These are phyloP conservation scores for Herpailurus yagouaroundi DNA, from an alignment of 2,113 vertebrate species.

Conservation along the genomic window DNA sequence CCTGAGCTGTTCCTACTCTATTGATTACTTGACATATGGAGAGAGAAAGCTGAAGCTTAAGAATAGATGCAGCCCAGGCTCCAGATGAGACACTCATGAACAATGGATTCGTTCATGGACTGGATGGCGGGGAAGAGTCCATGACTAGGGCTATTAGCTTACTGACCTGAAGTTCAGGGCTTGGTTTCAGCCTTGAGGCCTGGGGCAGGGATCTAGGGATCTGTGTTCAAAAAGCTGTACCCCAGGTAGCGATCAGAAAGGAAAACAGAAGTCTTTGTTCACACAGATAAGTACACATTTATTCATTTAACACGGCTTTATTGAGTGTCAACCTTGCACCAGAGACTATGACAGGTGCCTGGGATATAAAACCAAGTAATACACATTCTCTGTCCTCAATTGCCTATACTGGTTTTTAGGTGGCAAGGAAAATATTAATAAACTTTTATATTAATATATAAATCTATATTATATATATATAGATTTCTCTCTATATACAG, in stretches of 20 bases:
- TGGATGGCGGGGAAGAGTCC: background rate
- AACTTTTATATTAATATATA: background rate
- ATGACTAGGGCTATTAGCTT: background rate
- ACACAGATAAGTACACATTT: background rate
- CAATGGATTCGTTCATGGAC: background rate
- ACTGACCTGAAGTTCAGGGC: background rate
- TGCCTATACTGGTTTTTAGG: background rate
- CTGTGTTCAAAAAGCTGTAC: background rate
- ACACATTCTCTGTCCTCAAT: background rate
- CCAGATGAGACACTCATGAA: background rate
- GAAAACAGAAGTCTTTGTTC: background rate
- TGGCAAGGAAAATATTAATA: background rate
- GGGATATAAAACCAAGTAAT: background rate
- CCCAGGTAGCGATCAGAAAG: background rate
- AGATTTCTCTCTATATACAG: too few relatives aligned
- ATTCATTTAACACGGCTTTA: background rate
- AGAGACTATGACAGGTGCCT: background rate
- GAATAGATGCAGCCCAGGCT: background rate
- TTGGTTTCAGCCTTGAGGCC: background rate
- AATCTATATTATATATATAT: background rate
- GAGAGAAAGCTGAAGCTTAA: background rate
- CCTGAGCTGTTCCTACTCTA: background rate
- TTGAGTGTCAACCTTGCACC: background rate
- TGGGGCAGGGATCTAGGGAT: background rate
- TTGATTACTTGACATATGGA: background rate